Conservation (phyloP, 2,113 vertebrate genomes). For the Oryzias celebensis region DNA sequence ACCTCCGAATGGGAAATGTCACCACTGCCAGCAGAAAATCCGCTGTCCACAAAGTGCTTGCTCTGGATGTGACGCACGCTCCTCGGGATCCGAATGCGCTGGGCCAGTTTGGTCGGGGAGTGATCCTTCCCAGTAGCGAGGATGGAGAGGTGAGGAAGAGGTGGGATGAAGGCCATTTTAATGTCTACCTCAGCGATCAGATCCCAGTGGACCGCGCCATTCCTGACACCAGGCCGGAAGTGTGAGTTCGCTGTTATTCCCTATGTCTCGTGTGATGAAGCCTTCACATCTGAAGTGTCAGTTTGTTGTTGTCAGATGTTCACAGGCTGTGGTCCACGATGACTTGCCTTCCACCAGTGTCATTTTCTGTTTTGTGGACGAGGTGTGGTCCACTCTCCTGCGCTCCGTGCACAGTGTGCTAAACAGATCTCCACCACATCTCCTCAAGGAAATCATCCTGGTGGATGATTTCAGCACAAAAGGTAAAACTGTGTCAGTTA, state of each 20-base stretch:
- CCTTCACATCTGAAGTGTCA: background rate
- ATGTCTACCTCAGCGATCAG: constrained; percentile 92
- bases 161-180: constrained; percentile 95
- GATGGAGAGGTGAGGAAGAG: constrained; percentile 80
- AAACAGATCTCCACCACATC: constrained; percentile 86
- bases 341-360: constrained; percentile 87
- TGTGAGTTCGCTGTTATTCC: constrained; percentile 77
- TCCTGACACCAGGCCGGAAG: constrained; percentile 87
- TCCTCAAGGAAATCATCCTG: constrained; percentile 88
- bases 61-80: constrained; percentile 78
- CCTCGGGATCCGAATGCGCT: constrained; percentile 83
- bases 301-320: constrained; percentile 78
- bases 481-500: constrained; percentile 69
- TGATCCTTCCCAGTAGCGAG: constrained; percentile 73
- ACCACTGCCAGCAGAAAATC: constrained; percentile 22
- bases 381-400: constrained; percentile 96
- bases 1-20: constrained; percentile 6
- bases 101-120: constrained; percentile 88
- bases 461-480: constrained; percentile 95
- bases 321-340: constrained; percentile 80
- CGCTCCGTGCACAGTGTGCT: constrained; percentile 94
- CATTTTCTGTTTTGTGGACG: constrained; percentile 98
- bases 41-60: constrained; percentile 79
- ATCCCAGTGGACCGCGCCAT: constrained; percentile 92
- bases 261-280: background rate